Evolutionary conservation across 2,797 vertebrate genomes (phyloP), one percentile per base, ranked within the genome.

Genomic region (Spatula clypeata): DNA sequence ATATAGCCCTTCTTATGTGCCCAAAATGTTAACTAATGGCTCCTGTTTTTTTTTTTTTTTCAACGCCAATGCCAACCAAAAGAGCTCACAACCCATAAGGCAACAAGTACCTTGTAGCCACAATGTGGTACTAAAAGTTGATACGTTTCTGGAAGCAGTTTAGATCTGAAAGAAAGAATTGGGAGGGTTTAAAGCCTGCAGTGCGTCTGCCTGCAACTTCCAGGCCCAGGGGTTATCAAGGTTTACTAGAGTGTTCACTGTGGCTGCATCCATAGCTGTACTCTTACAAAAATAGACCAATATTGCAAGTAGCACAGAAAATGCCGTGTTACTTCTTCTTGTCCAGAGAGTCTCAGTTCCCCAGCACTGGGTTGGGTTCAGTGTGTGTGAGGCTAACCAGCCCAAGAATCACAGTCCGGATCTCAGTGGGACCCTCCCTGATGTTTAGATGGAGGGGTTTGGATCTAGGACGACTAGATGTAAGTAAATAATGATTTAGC

Each of bases 251-350:
- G 42, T 0, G 3, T 11, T 58, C 34, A 1, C 21, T 13, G 27
- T 11, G 3, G n/a, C 51, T 31, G 15, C 32, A 60, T 13, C 77
- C 5, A 0, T 20, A n/a, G 64, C 69, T 9, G 0, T 16, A 1
- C 47, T 20, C 1, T 11, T 21, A 79, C 9, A 18, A 45, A 18
- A 45, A 11, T 2, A 13, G 31, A n/a, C 13, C 1, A 1, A 17
- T 21, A 27, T 62, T 13, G 4, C 19, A 32, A 9, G n/a, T 31
- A 31, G 24, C 3, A 1, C 7, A 23, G n/a, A n/a, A 31, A 42
- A 10, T 16, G 17, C 74, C 38, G 4, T 11, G 2, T 16, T 16
- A 29, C 19, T 34, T 70, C 26, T 36, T 1, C 2, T 0, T 16
- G 24, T 29, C 42, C 24, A 49, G 26, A 61, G 32, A 3, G 9